Percentiles rank a stretch among this genome's conserved stretches.
phyloP scores from a whole-genome alignment of 2,797 vertebrate species.

The Poecilia velifera region DNA sequence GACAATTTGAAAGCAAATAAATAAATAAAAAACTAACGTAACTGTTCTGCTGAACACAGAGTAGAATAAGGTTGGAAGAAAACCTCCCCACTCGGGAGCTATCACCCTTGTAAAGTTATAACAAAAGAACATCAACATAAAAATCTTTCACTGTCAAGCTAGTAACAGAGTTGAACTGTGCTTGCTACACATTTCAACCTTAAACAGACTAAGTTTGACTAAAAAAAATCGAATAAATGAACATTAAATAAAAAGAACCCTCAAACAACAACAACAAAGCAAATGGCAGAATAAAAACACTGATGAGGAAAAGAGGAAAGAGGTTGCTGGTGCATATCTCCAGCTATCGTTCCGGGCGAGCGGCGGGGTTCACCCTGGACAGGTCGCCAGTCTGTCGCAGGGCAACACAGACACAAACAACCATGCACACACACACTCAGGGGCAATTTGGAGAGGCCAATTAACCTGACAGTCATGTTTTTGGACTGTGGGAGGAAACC shows the following conservation, averaged over 20 bases:
- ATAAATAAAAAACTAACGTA: neutral
- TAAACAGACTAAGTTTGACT: neutral
- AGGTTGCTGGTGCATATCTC: neutral
- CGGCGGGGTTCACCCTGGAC: too few relatives aligned
- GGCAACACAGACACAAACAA: too few relatives aligned
- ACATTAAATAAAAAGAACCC: neutral
- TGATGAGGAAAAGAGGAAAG: neutral
- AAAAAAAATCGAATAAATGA: neutral
- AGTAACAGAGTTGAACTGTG: neutral
- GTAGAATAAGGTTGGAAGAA: neutral
- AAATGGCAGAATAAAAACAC: neutral
- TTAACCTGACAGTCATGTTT: too few relatives aligned
- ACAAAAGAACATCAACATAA: neutral
- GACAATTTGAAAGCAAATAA: neutral
- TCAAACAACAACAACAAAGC: neutral
- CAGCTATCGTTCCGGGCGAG: too few relatives aligned
- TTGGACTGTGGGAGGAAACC: too few relatives aligned
- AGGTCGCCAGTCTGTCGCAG: too few relatives aligned
- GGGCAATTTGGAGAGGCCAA: too few relatives aligned
- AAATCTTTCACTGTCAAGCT: neutral
- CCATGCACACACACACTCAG: too few relatives aligned
- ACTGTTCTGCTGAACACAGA: neutral
- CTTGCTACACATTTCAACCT: neutral
- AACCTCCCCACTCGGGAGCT: neutral
- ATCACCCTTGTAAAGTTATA: neutral